Conservation (phyloP, 1,140 invertebrate species). For the Grapholita molesta region DNA sequence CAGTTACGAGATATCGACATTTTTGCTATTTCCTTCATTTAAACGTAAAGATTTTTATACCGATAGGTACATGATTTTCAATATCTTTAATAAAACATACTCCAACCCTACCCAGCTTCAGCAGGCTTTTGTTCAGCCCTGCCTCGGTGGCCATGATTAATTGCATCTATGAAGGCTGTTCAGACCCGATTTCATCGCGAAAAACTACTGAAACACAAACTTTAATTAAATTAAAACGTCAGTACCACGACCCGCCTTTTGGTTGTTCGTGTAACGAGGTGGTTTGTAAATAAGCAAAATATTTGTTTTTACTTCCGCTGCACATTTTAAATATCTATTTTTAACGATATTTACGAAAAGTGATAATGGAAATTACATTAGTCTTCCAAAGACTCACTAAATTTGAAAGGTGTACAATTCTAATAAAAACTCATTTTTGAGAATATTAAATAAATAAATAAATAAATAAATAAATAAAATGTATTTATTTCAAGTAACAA, state of each 20-base stretch:
- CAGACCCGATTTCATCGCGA: constrained; percentile 39
- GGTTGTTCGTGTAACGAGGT: constrained; percentile 21
- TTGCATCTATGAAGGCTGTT: constrained; percentile 55
- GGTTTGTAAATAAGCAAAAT: neutral
- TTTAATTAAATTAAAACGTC: constrained; percentile 56
- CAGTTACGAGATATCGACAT: neutral
- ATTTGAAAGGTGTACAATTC: no score
- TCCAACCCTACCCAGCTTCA: constrained; percentile 35
- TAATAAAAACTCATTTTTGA: no score
- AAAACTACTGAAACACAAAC: constrained; percentile 46
- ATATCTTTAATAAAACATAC: neutral
- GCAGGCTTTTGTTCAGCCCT: constrained; percentile 43
- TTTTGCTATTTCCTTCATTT: neutral
- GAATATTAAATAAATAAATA: no score
- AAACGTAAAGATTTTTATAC: neutral
- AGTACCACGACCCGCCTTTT: constrained; percentile 21
- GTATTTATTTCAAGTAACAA: no score
- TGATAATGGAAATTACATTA: no score
- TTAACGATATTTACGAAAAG: no score
- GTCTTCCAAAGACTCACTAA: no score
- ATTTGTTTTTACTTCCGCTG: neutral
- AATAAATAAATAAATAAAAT: no score
- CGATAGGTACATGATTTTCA: neutral
- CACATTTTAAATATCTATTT: neutral
- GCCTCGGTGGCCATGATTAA: constrained; percentile 60